Evolutionary conservation across 2,888 invertebrate genomes (phyloP).

Genomic region (Dendrolimus houi): DNA sequence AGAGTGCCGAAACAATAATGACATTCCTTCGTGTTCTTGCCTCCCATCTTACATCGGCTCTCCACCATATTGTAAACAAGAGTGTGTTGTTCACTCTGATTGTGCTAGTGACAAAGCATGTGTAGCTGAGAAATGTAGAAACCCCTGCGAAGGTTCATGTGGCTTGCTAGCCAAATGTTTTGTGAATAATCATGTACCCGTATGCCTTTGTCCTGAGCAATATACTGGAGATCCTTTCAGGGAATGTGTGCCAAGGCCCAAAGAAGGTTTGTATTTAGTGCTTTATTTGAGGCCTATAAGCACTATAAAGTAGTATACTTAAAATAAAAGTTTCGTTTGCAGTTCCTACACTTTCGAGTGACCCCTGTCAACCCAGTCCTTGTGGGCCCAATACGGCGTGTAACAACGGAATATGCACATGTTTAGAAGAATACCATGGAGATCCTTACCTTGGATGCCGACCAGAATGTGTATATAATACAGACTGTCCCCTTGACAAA

Average conservation of each 20-base stretch:
- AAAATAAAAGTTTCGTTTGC: constrained; percentile 14
- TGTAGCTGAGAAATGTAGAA: constrained; percentile 79
- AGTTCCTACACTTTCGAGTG: constrained; percentile 33
- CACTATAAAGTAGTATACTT: not conserved
- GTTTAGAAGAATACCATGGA: constrained; percentile 77
- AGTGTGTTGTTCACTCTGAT: constrained; percentile 80
- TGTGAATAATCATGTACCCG: constrained; percentile 82
- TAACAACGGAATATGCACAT: constrained; percentile 76
- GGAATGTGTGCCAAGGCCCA: constrained; percentile 73
- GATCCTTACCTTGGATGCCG: constrained; percentile 82
- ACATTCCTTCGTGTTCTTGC: constrained; percentile 83
- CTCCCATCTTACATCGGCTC: constrained; percentile 79
- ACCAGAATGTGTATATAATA: constrained; percentile 82
- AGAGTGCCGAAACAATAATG: constrained; percentile 83
- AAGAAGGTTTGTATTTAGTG: constrained; percentile 45
- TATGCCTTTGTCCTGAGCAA: constrained; percentile 82
- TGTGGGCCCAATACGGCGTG: constrained; percentile 80
- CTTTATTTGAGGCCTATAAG: not conserved
- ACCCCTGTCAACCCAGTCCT: constrained; percentile 79
- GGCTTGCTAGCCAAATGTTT: constrained; percentile 81
- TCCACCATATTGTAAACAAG: constrained; percentile 79
- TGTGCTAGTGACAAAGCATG: constrained; percentile 81
- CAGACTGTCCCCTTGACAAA: constrained; percentile 79
- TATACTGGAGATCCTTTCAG: constrained; percentile 84
- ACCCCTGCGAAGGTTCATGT: constrained; percentile 83